phyloP scores from a whole-genome alignment of 2,113 vertebrate genomes.

The Condylura cristata region DNA sequence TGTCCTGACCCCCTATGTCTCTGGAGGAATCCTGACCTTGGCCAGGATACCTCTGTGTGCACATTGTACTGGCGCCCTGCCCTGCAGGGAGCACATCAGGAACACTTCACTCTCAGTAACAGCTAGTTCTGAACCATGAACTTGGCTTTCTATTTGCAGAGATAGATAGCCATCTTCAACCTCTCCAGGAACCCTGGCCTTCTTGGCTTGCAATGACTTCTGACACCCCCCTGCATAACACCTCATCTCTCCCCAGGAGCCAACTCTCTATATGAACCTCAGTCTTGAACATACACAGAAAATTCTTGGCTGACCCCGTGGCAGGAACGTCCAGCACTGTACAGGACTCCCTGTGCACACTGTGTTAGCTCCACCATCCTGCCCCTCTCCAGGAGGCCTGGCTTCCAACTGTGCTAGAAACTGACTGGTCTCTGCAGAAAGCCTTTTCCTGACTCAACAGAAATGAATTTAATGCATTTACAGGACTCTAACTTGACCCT shows the following conservation, averaged over 20 bases:
- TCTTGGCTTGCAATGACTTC: neutral
- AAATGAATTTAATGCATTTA: conserved; percentile 20
- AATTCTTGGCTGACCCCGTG: neutral
- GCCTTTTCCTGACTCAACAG: neutral
- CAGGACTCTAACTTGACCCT: neutral
- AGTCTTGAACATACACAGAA: conserved; percentile 19
- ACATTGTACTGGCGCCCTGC: neutral
- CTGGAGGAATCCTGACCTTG: neutral
- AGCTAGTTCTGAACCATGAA: neutral
- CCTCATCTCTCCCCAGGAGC: neutral
- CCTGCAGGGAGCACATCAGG: neutral
- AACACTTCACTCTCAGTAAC: neutral
- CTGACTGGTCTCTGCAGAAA: conserved; percentile 18
- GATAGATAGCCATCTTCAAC: neutral
- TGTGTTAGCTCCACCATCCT: neutral
- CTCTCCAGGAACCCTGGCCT: conserved; percentile 5
- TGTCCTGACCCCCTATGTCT: no score
- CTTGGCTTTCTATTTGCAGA: neutral
- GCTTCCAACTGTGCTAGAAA: neutral
- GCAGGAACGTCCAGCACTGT: neutral
- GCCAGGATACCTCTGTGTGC: neutral
- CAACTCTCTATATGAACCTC: conserved; percentile 5
- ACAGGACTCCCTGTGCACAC: neutral
- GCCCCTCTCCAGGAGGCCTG: conserved; percentile 13
- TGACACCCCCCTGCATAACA: neutral